A percentile compares a stretch with the other conserved stretches of the same genome.
Evolutionary conservation across 2,797 vertebrate species (phyloP).

Genomic region (Pangasius sanitwongsei): DNA sequence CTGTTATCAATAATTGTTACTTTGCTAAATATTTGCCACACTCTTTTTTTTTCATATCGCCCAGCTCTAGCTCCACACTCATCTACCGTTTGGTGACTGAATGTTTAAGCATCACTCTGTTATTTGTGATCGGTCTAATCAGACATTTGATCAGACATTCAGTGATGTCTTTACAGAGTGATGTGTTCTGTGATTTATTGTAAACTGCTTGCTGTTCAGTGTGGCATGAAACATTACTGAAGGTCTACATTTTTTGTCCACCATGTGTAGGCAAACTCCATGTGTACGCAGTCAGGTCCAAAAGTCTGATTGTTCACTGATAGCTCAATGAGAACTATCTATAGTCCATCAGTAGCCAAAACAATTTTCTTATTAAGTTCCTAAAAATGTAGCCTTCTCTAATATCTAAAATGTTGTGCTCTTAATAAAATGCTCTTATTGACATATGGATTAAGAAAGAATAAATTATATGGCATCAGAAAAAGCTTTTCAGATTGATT

Average conservation of each 20-base stretch:
- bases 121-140: constrained; percentile 4
- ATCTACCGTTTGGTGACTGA: constrained; percentile 30
- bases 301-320: constrained; percentile 31
- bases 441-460: background rate
- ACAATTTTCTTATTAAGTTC: background rate
- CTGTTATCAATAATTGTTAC: background rate
- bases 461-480: background rate
- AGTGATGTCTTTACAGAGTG: constrained; percentile 12
- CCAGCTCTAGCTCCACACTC: constrained; percentile 32
- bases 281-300: background rate
- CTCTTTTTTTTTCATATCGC: background rate
- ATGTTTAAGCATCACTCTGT: constrained; percentile 37
- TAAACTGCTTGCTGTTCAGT: constrained; percentile 12
- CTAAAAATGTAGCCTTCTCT: background rate
- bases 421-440: too few relatives aligned
- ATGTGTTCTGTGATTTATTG: background rate
- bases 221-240: constrained; percentile 17
- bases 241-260: background rate
- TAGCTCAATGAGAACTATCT: background rate
- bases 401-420: background rate
- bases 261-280: background rate
- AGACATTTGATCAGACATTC: constrained; percentile 33
- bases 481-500: background rate
- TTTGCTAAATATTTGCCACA: background rate
- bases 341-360: background rate